These are phyloP conservation scores for Monoplex corrugatus DNA, from an alignment of 2,888 invertebrate species.

Conservation along the genomic window DNA sequence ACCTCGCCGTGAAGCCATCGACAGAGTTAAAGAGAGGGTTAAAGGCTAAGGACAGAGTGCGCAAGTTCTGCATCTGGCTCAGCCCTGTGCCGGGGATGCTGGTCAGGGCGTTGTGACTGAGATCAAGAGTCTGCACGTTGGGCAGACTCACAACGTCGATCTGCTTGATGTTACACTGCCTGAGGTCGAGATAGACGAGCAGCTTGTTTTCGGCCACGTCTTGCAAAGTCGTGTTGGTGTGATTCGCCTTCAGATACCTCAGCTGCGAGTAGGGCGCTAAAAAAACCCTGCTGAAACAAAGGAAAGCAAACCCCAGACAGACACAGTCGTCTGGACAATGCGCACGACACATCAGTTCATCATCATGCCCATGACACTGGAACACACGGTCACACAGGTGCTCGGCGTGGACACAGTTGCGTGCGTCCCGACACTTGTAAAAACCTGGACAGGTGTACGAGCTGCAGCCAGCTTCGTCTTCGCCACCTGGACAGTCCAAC, in stretches of 20 bases:
- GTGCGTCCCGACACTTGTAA: slow-evolving; percentile 47
- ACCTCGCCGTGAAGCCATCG: too few species aligned
- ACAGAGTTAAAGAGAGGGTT: too few species aligned
- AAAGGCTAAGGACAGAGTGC: background rate
- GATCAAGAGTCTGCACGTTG: too few species aligned
- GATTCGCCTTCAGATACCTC: background rate
- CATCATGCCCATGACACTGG: slow-evolving; percentile 53
- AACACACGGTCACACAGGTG: slow-evolving; percentile 51
- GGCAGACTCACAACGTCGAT: background rate
- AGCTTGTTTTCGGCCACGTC: background rate
- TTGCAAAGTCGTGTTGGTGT: background rate
- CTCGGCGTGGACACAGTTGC: slow-evolving; percentile 43
- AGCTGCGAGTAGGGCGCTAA: background rate
- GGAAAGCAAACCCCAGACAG: slow-evolving; percentile 4
- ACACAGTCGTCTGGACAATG: slow-evolving; percentile 16
- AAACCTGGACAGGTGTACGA: slow-evolving; percentile 41
- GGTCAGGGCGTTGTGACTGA: background rate
- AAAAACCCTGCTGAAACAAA: background rate
- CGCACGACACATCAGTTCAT: slow-evolving; percentile 46
- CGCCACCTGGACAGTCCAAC: slow-evolving; percentile 40
- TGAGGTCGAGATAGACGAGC: slow-evolving; percentile 15
- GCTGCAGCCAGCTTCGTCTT: slow-evolving; percentile 45
- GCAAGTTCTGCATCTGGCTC: background rate
- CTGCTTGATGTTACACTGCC: background rate
- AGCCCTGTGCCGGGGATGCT: background rate